These are phyloP conservation scores for Phengaris alcon DNA, from an alignment of 2,888 invertebrate species.

Conservation along the genomic window DNA sequence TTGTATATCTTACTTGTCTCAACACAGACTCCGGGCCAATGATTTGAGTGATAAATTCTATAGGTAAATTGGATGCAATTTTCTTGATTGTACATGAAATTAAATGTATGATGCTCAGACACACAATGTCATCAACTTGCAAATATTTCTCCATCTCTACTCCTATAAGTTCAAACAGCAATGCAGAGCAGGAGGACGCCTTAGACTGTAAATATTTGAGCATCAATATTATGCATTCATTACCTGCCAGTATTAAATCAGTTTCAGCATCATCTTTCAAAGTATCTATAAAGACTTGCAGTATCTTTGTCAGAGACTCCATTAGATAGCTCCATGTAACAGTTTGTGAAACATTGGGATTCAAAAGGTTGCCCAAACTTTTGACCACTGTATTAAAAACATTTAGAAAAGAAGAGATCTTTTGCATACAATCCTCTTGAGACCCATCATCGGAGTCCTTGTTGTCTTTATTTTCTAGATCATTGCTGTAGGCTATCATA, in stretches of 20 bases:
- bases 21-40: constrained; percentile 85
- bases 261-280: constrained; percentile 81
- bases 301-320: constrained; percentile 82
- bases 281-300: constrained; percentile 82
- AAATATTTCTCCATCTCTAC: constrained; percentile 82
- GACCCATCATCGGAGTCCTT: constrained; percentile 61
- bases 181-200: constrained; percentile 78
- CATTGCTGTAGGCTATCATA: constrained; percentile 88
- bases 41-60: constrained; percentile 87
- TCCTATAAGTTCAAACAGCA: constrained; percentile 82
- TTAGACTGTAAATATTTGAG: constrained; percentile 82
- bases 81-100: constrained; percentile 86
- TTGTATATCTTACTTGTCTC: constrained; percentile 81
- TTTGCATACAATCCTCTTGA: constrained; percentile 81
- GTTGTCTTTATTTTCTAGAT: constrained; percentile 74
- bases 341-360: constrained; percentile 59
- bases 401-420: constrained; percentile 85
- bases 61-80: constrained; percentile 87
- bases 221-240: constrained; percentile 84
- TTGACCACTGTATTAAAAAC: constrained; percentile 93
- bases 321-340: constrained; percentile 79
- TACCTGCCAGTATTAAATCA: constrained; percentile 84
- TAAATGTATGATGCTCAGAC: constrained; percentile 84
- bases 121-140: constrained; percentile 80
- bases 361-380: constrained; percentile 80